These are phyloP conservation scores for Stigmatopora argus DNA, from an alignment of 2,113 vertebrate genomes.

Conservation along the genomic window DNA sequence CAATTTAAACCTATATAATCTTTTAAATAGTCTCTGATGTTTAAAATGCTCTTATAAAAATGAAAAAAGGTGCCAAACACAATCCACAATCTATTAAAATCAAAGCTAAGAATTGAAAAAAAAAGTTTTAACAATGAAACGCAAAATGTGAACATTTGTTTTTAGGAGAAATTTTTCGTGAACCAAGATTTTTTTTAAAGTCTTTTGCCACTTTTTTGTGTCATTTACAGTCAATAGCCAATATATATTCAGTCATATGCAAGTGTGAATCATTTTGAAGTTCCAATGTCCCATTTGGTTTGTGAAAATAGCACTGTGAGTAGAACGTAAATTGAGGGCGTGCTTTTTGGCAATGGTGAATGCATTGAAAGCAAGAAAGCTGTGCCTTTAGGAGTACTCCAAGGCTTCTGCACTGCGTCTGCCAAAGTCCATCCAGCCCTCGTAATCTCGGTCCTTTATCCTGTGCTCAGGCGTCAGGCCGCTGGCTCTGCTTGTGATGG, in stretches of 20 bases:
- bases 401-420: slow-evolving; percentile 90
- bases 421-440: slow-evolving; percentile 98
- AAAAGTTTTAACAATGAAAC: neutral
- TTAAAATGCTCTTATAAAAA: neutral
- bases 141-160: neutral
- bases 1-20: neutral
- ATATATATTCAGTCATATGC: neutral
- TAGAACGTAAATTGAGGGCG: slow-evolving; percentile 24
- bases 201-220: neutral
- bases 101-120: neutral
- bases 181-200: neutral
- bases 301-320: slow-evolving; percentile 40
- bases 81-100: neutral
- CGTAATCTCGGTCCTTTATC: slow-evolving; percentile 94
- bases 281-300: slow-evolving; percentile 21
- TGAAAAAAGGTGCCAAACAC: neutral
- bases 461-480: slow-evolving; percentile 78
- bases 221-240: neutral
- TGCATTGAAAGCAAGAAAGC: neutral
- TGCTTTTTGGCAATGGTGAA: slow-evolving; percentile 23
- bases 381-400: slow-evolving; percentile 75
- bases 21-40: neutral
- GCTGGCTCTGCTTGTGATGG: slow-evolving; percentile 76
- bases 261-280: neutral
- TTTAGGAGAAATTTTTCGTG: neutral